Base-by-base conservation (phyloP, 2,113 vertebrate species). In the Hemibagrus wyckioides region DNA sequence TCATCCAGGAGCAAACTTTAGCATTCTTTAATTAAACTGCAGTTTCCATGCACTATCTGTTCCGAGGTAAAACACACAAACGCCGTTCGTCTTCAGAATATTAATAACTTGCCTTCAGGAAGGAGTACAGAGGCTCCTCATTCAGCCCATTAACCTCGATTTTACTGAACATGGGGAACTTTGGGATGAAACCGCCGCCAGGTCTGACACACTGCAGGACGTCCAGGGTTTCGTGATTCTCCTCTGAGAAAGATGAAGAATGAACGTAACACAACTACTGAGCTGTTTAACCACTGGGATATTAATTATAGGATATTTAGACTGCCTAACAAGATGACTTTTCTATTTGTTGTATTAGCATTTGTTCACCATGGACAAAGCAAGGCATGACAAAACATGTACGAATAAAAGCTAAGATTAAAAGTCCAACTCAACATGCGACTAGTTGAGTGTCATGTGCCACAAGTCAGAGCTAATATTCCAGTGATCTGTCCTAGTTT, bases 121-220 rank as follows among this genome's bases (percentile, higher is more conserved):
- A 96, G 19, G 92, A 86, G 87, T 94, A 96, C 75, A 96, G 92
- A 85, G 94, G 94, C 0, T 95, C 92, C 52, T 96, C 96, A 41
- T 93, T 94, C 79, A 92, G 69, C 61, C 96, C 96, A 85, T 96
- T 96, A 80, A 96, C 96, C n/a, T 95, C 92, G 54, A 95, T 87
- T 71, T 94, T 95, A 28, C 90, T 88, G 92, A 96, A 96, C 14
- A 96, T 76, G 30, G 94, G 95, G 89, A 96, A 96, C 85, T 93
- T 94, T 83, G 95, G 95, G n/a, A 94, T 86, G 88, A 94, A 96
- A 1, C 92, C 92, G 1, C 91, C 90, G 17, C 96, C 95, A 71
- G 96, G 96, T 91, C 96, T 94, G 48, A 94, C 95, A 85, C 93
- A 94, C 89, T 93, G 94, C 28, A 96, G 90, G 83, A 95, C 11